Base-by-base conservation (phyloP, 2,888 invertebrate species). In the Timandra comae region DNA sequence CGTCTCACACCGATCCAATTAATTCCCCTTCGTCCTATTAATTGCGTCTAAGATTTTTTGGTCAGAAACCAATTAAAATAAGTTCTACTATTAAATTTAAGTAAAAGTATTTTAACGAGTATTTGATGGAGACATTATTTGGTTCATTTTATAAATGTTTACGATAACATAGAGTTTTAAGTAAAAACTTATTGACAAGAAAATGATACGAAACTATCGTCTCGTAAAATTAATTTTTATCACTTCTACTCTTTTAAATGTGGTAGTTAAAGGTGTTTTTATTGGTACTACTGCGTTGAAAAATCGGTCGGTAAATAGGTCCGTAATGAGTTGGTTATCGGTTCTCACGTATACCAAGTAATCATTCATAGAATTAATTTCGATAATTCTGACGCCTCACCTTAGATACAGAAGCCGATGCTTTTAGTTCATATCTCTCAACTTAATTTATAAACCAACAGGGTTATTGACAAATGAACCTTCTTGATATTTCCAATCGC, bases 301-400 rank as follows among this genome's bases (percentile, higher is more conserved):
- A 30, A 47, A 34, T 26, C 10, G 28, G 28, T 52, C 33, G 41
- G 38, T 56, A 60, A 62, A 55, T 53, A 54, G 50, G 39, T 45
- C 38, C 23, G 29, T 52, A 62, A 57, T 56, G 48, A 54, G 38
- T 34, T 3, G 33, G 48, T 60, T 72, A 78, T 77, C 77, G 52
- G 13, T 54, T 56, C 58, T 55, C 61, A 61, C 60, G 62, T 58
- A 56, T 49, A 50, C 58, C 55, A 59, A 50, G 60, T 63, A 67
- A 80, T 81, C 77, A 78, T 72, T 82, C 77, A 76, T 74, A 74
- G 70, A 62, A 80, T 81, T 79, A 77, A 72, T 73, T 75, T 76
- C 53, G 78, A 81, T 81, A 80, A 65, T 63, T 63, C 61, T 72
- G 80, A 80, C 80, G 72, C 79, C 79, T 73, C 51, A 40, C 46